phyloP scores from a whole-genome alignment of 1,140 invertebrate genomes.

The Hesperophylax magnus region DNA sequence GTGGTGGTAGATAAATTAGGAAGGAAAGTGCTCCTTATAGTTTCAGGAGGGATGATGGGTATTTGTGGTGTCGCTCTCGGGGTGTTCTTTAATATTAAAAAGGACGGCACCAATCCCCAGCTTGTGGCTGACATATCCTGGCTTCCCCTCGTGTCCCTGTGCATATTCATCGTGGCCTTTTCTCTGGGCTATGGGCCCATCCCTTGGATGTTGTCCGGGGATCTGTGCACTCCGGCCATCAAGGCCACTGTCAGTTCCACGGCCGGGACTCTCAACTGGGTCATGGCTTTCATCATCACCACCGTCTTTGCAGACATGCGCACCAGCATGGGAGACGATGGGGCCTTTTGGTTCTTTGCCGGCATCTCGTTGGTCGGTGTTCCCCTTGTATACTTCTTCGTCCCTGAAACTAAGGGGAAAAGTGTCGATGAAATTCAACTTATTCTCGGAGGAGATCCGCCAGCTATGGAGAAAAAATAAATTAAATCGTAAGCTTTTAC shows the following conservation, averaged over 20 bases:
- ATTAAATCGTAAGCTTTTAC: slow-evolving; percentile 10
- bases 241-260: slow-evolving; percentile 83
- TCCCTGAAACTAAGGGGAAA: slow-evolving; percentile 94
- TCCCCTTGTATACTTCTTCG: slow-evolving; percentile 82
- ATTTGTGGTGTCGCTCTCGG: slow-evolving; percentile 74
- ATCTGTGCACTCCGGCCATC: slow-evolving; percentile 81
- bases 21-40: slow-evolving; percentile 78
- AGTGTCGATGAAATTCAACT: slow-evolving; percentile 86
- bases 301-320: slow-evolving; percentile 80
- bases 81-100: slow-evolving; percentile 76
- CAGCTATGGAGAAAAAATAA: slow-evolving; percentile 25
- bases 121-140: slow-evolving; percentile 73
- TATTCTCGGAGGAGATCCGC: slow-evolving; percentile 68
- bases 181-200: slow-evolving; percentile 85
- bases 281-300: slow-evolving; percentile 85
- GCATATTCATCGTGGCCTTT: slow-evolving; percentile 84
- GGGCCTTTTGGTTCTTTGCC: slow-evolving; percentile 87
- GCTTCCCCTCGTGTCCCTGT: slow-evolving; percentile 81
- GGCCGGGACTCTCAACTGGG: slow-evolving; percentile 84
- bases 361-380: slow-evolving; percentile 78
- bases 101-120: slow-evolving; percentile 65
- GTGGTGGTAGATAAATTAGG: slow-evolving; percentile 85
- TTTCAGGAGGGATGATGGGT: slow-evolving; percentile 76
- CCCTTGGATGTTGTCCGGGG: slow-evolving; percentile 85
- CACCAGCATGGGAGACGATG: slow-evolving; percentile 71